These are phyloP conservation scores for Scaptodrosophila lebanonensis DNA, from an alignment of 1,140 invertebrate genomes.

Conservation along the genomic window DNA sequence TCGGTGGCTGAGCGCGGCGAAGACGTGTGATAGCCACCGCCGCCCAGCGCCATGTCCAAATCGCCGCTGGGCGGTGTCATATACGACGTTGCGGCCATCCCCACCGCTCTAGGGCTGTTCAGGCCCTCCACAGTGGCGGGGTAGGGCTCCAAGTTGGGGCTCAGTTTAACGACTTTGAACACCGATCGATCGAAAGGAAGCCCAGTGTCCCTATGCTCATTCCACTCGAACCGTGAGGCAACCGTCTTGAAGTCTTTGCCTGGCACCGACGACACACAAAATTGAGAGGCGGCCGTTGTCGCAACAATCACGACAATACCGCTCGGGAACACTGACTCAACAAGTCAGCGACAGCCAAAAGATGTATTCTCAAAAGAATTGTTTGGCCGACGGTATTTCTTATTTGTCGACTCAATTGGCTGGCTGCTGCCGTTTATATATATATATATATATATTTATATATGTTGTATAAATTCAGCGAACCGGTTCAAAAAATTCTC, in stretches of 20 bases:
- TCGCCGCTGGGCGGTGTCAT: slow-evolving; percentile 87
- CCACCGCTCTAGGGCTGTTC: slow-evolving; percentile 78
- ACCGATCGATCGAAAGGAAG: slow-evolving; percentile 77
- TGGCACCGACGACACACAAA: slow-evolving; percentile 63
- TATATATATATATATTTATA: no score
- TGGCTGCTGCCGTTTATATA: no score
- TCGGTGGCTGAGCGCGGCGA: slow-evolving; percentile 88
- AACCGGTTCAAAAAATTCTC: no score
- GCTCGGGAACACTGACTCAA: slow-evolving; percentile 34
- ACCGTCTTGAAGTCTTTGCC: slow-evolving; percentile 77
- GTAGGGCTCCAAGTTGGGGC: slow-evolving; percentile 78
- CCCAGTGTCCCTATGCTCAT: slow-evolving; percentile 77
- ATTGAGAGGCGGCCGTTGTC: not conserved
- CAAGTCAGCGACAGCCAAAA: slow-evolving; percentile 33
- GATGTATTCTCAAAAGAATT: no score
- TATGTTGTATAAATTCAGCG: no score
- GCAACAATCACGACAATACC: no score
- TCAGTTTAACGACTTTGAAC: slow-evolving; percentile 78
- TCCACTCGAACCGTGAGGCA: slow-evolving; percentile 77
- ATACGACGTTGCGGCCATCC: slow-evolving; percentile 91
- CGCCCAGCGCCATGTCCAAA: slow-evolving; percentile 85
- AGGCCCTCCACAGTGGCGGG: slow-evolving; percentile 78
- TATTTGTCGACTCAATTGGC: no score
- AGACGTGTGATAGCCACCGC: slow-evolving; percentile 83
- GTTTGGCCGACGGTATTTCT: slow-evolving; percentile 1